Evolutionary conservation across 2,113 vertebrate genomes (phyloP).

Genomic region (Podocnemis expansa): DNA sequence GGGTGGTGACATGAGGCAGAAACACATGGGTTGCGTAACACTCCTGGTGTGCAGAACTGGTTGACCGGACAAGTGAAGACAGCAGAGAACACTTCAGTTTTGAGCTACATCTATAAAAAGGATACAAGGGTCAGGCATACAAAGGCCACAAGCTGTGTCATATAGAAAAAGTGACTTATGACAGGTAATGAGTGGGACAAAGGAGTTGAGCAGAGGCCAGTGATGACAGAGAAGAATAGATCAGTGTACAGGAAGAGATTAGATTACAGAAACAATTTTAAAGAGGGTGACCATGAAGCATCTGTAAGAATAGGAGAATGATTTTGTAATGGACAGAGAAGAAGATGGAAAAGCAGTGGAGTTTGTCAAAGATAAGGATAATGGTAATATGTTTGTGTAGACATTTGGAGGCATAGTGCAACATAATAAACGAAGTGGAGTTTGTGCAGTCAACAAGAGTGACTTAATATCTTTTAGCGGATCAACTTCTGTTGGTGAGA

Average conservation of each 20-base stretch:
- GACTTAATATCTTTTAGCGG: neutral
- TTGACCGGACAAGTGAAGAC: neutral
- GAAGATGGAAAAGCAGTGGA: neutral
- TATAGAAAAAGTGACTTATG: rapidly evolving
- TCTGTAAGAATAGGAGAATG: neutral
- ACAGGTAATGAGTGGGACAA: rapidly evolving
- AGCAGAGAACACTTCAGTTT: neutral
- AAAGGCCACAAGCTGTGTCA: neutral
- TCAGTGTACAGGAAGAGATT: neutral
- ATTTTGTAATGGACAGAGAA: neutral
- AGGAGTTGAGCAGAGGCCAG: neutral
- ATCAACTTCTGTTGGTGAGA: neutral
- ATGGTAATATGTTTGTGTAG: neutral
- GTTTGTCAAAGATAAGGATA: no score
- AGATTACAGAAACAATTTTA: rapidly evolving
- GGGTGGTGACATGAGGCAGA: neutral
- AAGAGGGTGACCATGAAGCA: neutral
- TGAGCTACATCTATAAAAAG: neutral
- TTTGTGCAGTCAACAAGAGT: rapidly evolving
- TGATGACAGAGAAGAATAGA: rapidly evolving
- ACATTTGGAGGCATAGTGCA: neutral
- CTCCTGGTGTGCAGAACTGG: rapidly evolving
- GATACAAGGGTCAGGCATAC: rapidly evolving
- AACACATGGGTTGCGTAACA: neutral
- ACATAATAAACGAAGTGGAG: neutral